Conservation (phyloP, 2,888 invertebrate genomes). For the Stenotaenia linearis region DNA sequence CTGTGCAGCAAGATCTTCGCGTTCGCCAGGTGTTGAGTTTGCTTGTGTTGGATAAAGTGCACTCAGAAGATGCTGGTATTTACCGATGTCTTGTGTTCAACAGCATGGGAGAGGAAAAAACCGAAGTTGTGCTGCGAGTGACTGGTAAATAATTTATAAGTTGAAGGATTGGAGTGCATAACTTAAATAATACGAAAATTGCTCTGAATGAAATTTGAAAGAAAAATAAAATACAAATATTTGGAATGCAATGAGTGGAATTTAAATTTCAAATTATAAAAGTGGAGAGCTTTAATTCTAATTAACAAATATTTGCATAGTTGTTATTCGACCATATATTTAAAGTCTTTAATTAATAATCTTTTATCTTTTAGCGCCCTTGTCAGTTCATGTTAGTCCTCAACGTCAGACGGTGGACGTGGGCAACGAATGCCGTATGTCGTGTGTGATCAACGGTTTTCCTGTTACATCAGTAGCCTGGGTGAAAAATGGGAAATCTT, state of each 20-base stretch:
- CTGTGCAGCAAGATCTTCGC: conserved; percentile 78
- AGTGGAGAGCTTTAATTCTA: no score
- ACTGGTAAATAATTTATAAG: conserved; percentile 55
- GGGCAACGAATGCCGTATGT: conserved; percentile 28
- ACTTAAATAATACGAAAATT: no score
- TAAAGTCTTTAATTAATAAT: background rate
- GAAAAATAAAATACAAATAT: no score
- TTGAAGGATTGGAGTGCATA: no score
- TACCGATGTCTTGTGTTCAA: conserved; percentile 92
- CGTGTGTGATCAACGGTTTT: conserved; percentile 32
- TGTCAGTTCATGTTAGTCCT: conserved; percentile 27
- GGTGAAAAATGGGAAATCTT: conserved; percentile 28
- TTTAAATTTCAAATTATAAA: no score
- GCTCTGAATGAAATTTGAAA: no score
- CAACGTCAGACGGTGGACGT: conserved; percentile 31
- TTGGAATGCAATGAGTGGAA: no score
- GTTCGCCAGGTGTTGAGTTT: conserved; percentile 66
- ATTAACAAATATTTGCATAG: no score
- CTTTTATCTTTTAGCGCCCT: conserved; percentile 6
- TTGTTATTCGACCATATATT: no score
- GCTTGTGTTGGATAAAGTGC: conserved; percentile 33
- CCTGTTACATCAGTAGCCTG: conserved; percentile 31
- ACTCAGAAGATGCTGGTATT: conserved; percentile 85
- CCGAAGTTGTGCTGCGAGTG: conserved; percentile 87
- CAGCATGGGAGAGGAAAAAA: conserved; percentile 84